Evolutionary conservation across 2,888 invertebrate genomes (phyloP).

Genomic region (Leistus spinibarbis): DNA sequence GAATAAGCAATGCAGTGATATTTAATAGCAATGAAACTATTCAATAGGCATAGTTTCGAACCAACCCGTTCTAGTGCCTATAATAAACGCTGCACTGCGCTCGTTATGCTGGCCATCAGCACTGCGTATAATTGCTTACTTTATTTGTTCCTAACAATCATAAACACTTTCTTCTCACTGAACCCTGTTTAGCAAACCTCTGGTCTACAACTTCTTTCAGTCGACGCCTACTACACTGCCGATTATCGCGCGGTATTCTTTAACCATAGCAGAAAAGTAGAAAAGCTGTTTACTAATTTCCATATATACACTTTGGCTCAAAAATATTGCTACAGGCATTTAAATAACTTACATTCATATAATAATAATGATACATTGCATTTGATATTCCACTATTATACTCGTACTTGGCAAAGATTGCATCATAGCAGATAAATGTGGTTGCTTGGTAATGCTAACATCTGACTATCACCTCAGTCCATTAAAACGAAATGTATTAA

Average conservation of each 20-base stretch:
- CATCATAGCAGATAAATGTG: too few species aligned
- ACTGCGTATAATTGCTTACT: constrained; percentile 28
- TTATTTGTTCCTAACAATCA: constrained; percentile 36
- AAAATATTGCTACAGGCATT: not conserved
- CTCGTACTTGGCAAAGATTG: too few species aligned
- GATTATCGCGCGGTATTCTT: constrained; percentile 10
- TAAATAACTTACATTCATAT: too few species aligned
- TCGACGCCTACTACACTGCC: constrained; percentile 23
- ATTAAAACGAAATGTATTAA: not conserved
- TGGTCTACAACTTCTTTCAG: not conserved
- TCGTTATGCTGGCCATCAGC: not conserved
- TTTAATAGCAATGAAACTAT: not conserved
- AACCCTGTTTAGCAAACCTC: constrained; percentile 1
- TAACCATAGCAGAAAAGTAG: constrained; percentile 4
- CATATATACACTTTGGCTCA: constrained; percentile 13
- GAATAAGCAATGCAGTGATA: too few species aligned
- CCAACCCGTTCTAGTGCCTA: not conserved
- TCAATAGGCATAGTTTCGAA: not conserved
- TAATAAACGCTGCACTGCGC: not conserved
- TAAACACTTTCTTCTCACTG: constrained; percentile 37
- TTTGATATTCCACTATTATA: too few species aligned
- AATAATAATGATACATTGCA: too few species aligned
- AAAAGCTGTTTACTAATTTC: constrained; percentile 12
- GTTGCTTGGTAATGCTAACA: too few species aligned
- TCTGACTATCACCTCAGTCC: not conserved